A percentile compares a stretch with the other conserved stretches of the same genome.
These are phyloP conservation scores for Poeciliopsis presidionis DNA, from an alignment of 2,797 vertebrate genomes.

Conservation along the genomic window DNA sequence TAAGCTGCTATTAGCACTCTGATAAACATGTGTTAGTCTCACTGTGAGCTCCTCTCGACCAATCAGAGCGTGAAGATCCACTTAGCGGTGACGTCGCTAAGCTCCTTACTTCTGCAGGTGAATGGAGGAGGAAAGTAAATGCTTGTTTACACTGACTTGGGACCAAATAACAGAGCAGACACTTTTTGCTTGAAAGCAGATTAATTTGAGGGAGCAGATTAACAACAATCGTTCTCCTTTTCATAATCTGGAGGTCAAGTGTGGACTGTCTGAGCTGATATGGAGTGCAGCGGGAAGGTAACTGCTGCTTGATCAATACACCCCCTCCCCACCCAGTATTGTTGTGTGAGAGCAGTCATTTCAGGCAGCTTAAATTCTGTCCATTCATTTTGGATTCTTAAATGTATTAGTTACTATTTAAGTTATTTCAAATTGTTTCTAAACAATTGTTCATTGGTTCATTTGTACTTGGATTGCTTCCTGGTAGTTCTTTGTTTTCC, in stretches of 20 bases:
- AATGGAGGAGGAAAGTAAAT: constrained; percentile 39
- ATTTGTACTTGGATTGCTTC: neutral
- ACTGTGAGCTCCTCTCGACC: constrained; percentile 18
- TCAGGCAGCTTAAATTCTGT: neutral
- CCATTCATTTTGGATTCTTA: neutral
- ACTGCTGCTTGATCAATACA: constrained; percentile 24
- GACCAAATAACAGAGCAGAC: constrained; percentile 13
- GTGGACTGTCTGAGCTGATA: constrained; percentile 35
- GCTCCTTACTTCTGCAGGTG: constrained; percentile 63
- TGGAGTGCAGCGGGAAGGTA: constrained; percentile 78
- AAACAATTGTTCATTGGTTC: neutral
- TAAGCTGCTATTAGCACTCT: constrained; percentile 1
- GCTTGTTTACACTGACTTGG: constrained; percentile 47
- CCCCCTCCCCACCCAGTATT: neutral
- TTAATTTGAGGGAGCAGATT: constrained; percentile 3
- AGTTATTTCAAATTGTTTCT: neutral
- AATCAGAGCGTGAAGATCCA: constrained; percentile 56
- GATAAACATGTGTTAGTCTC: constrained; percentile 7
- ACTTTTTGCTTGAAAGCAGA: constrained; percentile 14
- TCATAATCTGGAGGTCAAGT: neutral
- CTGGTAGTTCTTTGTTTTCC: neutral
- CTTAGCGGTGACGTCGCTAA: constrained; percentile 69
- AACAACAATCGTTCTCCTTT: neutral
- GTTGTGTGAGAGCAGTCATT: neutral
- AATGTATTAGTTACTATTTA: neutral